Evolutionary conservation across 1,140 invertebrate genomes (phyloP).

Genomic region (Caligus rogercresseyi): DNA sequence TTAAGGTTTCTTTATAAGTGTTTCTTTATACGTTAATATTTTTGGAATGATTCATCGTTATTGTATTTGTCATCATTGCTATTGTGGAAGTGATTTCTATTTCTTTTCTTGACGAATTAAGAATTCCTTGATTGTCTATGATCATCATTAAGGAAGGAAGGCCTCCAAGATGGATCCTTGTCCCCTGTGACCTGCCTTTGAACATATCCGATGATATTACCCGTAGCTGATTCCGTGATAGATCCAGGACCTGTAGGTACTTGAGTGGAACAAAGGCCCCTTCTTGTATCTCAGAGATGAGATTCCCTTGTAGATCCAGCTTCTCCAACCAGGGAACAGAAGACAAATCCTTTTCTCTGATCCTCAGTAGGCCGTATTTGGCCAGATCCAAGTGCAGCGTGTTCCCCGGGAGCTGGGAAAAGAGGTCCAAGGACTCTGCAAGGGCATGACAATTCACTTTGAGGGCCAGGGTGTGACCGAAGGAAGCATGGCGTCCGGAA

Average conservation of each 20-base stretch:
- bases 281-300: background rate
- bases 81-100: too few species aligned
- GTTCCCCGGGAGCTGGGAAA: background rate
- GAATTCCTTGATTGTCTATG: too few species aligned
- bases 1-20: too few species aligned
- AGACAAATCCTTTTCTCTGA: background rate
- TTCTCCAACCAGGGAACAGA: background rate
- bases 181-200: background rate
- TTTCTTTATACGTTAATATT: too few species aligned
- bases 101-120: too few species aligned
- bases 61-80: too few species aligned
- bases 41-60: too few species aligned
- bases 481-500: background rate
- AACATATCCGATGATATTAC: background rate
- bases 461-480: background rate
- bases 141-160: too few species aligned
- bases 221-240: constrained; percentile 3
- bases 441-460: constrained; percentile 7
- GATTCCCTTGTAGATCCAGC: constrained; percentile 11
- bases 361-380: constrained; percentile 1
- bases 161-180: too few species aligned
- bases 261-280: background rate
- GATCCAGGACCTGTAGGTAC: constrained; percentile 8
- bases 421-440: background rate
- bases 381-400: constrained; percentile 12